A percentile compares a stretch with the other conserved stretches of the same genome.
phyloP scores from a whole-genome alignment of 2,113 vertebrate species.

The Hippopotamus amphibius region DNA sequence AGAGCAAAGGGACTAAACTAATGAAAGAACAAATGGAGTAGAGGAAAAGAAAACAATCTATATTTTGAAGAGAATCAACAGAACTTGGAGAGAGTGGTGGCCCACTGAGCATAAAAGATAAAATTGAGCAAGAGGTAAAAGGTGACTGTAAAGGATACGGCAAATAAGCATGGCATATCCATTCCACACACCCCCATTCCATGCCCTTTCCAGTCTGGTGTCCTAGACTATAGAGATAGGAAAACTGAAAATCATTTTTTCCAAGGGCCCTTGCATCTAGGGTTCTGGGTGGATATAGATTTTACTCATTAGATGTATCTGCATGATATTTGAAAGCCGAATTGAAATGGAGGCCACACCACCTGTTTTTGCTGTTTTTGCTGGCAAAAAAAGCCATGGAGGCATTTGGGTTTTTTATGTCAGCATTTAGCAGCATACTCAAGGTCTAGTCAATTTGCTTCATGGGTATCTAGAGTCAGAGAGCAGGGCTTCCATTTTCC shows the following conservation, averaged over 20 bases:
- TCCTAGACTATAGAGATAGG: background rate
- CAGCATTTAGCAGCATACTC: background rate
- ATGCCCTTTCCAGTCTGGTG: background rate
- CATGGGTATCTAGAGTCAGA: background rate
- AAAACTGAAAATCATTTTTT: conserved; percentile 23
- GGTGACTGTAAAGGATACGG: background rate
- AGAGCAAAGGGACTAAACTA: background rate
- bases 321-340: background rate
- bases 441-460: background rate
- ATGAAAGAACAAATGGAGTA: background rate
- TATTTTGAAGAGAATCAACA: background rate
- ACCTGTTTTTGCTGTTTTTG: background rate
- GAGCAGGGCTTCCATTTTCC: background rate
- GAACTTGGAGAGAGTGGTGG: background rate
- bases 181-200: background rate
- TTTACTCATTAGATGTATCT: background rate
- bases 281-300: background rate
- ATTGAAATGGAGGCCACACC: background rate
- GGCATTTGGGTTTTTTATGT: background rate
- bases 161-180: background rate
- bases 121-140: background rate
- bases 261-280: background rate
- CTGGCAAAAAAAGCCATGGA: background rate
- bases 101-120: background rate
- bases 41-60: background rate